These are phyloP conservation scores for Xestobium rufovillosum DNA, from an alignment of 2,888 invertebrate species.

Conservation along the genomic window DNA sequence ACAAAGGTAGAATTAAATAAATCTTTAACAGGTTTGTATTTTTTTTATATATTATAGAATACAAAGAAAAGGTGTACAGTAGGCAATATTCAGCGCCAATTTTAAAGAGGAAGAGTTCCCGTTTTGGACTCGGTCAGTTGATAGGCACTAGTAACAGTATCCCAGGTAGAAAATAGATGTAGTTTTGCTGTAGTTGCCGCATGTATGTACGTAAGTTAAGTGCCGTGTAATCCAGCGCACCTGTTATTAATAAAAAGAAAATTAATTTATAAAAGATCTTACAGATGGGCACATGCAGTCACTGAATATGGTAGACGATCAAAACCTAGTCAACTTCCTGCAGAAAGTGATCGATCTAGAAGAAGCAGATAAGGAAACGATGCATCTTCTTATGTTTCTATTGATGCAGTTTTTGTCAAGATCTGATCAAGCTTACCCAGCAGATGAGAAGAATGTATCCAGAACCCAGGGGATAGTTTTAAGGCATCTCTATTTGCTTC, in stretches of 20 bases:
- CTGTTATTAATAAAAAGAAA: too few relatives aligned
- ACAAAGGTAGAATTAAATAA: conserved; percentile 49
- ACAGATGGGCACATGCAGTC: conserved; percentile 80
- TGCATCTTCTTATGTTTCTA: conserved; percentile 88
- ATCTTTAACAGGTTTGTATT: conserved; percentile 12
- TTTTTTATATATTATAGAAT: conserved; percentile 32
- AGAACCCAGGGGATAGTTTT: conserved; percentile 82
- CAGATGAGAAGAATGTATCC: conserved; percentile 74
- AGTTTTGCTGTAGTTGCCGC: conserved; percentile 43
- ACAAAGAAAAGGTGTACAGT: conserved; percentile 79
- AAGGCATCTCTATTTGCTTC: conserved; percentile 81
- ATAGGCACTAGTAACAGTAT: conserved; percentile 57
- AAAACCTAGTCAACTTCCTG: conserved; percentile 67
- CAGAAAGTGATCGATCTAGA: conserved; percentile 88
- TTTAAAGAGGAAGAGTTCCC: conserved; percentile 84
- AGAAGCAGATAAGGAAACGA: conserved; percentile 91
- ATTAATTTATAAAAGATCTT: conserved; percentile 24
- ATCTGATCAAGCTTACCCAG: conserved; percentile 73
- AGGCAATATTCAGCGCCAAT: conserved; percentile 95
- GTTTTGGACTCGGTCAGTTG: conserved; percentile 84
- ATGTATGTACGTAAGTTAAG: conserved; percentile 26
- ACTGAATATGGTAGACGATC: conserved; percentile 72
- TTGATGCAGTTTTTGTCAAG: conserved; percentile 93
- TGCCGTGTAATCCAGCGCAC: conserved; percentile 5
- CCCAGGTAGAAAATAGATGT: conserved; percentile 50